Percentiles rank a stretch among this genome's conserved stretches.
Conservation (phyloP, 1,140 invertebrate species). For the Aradophagus sp. region DNA sequence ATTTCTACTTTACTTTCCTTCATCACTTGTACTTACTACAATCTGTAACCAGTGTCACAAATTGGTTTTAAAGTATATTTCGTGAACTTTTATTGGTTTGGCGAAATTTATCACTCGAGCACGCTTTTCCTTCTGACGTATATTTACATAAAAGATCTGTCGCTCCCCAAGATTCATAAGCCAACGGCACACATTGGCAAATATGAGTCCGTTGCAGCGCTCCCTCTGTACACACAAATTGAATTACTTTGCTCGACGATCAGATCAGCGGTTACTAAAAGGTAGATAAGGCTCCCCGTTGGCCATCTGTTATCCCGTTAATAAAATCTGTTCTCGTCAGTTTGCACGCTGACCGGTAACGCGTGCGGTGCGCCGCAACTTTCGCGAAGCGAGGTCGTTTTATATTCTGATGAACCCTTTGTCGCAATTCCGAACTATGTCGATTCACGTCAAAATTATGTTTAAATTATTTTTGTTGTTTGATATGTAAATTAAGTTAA, state of each 20-base stretch:
- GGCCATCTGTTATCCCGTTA: constrained; percentile 34
- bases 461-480: too few species aligned
- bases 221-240: constrained; percentile 30
- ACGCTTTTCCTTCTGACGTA: constrained; percentile 6
- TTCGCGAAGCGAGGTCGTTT: too few species aligned
- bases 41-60: too few species aligned
- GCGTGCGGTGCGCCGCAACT: neutral
- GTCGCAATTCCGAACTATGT: too few species aligned
- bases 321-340: constrained; percentile 18
- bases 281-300: constrained; percentile 14
- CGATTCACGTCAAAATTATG: too few species aligned
- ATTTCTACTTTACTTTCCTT: too few species aligned
- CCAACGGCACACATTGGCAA: constrained; percentile 20
- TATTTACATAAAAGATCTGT: constrained; percentile 20
- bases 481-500: too few species aligned
- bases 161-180: constrained; percentile 15
- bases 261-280: constrained; percentile 27
- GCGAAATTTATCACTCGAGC: constrained; percentile 14
- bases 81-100: neutral
- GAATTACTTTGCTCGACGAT: constrained; percentile 21
- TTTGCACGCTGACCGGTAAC: constrained; percentile 1
- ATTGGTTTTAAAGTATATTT: constrained; percentile 3
- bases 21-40: too few species aligned
- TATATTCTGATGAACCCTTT: too few species aligned
- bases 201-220: constrained; percentile 20